Percentiles rank a stretch among this genome's conserved stretches.
Conservation (phyloP, 2,888 invertebrate genomes). For the Callinectes sapidus region DNA sequence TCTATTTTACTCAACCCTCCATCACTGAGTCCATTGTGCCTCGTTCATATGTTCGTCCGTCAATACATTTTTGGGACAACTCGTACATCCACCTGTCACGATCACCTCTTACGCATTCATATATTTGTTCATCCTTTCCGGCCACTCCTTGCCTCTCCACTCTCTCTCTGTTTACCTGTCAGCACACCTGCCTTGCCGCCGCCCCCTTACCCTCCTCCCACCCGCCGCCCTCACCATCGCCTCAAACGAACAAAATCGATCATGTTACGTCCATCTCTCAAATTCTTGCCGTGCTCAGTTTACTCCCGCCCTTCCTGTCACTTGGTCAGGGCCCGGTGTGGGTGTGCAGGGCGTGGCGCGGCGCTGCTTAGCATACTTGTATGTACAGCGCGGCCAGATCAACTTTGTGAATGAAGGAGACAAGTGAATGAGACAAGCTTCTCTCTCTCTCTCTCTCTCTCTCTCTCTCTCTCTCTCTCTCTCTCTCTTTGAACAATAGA, state of each 20-base stretch:
- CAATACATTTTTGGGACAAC: not conserved
- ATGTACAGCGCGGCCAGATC: not conserved
- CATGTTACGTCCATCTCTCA: constrained; percentile 16
- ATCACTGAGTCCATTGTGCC: not conserved
- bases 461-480: no score
- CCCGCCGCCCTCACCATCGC: not conserved
- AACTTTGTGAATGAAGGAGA: not conserved
- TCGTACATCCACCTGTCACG: constrained; percentile 7
- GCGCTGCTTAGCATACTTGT: constrained; percentile 19
- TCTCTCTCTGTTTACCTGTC: not conserved
- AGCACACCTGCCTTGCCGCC: not conserved
- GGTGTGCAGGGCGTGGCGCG: not conserved
- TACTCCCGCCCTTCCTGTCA: constrained; percentile 15
- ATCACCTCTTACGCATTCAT: constrained; percentile 6
- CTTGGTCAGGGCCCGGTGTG: not conserved
- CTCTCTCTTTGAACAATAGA: constrained; percentile 1
- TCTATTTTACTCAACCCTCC: not conserved
- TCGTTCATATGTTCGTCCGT: not conserved
- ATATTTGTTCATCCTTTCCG: not conserved
- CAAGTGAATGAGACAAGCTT: not conserved
- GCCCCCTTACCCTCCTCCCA: not conserved
- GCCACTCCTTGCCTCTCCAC: constrained; percentile 15
- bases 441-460: not conserved
- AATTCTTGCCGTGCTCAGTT: not conserved
- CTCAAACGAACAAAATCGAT: not conserved